Conservation (phyloP, 2,113 vertebrate species). For the Oreochromis spilurus region DNA sequence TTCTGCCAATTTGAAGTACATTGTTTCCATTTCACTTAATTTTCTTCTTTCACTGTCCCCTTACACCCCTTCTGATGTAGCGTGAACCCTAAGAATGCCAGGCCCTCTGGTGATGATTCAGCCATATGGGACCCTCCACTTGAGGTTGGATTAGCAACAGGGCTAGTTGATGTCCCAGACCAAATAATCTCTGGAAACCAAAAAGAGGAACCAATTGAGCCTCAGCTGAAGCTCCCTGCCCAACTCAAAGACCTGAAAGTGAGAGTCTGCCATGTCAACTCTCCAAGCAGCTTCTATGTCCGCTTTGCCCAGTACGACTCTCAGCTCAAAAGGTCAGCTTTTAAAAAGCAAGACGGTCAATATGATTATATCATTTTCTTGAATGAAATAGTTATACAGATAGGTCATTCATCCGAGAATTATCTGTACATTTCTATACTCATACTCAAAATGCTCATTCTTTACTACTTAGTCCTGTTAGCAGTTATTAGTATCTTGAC, state of each 20-base stretch:
- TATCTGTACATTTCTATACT: not conserved
- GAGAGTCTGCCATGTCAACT: constrained; percentile 78
- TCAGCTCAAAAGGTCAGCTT: constrained; percentile 78
- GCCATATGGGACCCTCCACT: constrained; percentile 68
- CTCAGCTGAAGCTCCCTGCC: constrained; percentile 26
- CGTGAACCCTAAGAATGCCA: not conserved
- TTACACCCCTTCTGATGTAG: not conserved
- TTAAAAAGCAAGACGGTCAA: not conserved
- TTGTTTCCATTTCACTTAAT: not conserved
- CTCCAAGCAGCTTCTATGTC: constrained; percentile 86
- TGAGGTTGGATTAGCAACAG: not conserved
- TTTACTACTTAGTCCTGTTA: not conserved
- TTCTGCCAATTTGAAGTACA: not conserved
- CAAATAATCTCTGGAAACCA: not conserved
- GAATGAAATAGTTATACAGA: not conserved
- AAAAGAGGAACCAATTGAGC: not conserved
- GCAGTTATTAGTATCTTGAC: not conserved
- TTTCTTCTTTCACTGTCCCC: not conserved
- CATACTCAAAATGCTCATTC: not conserved
- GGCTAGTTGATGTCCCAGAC: accelerated
- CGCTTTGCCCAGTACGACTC: constrained; percentile 72
- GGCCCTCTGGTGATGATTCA: not conserved
- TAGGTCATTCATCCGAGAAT: not conserved
- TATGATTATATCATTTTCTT: not conserved
- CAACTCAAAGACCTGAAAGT: constrained; percentile 66